A percentile compares a stretch with the other conserved stretches of the same genome.
Conservation (phyloP, 2,113 vertebrate species). For the Pituophis catenifer region DNA sequence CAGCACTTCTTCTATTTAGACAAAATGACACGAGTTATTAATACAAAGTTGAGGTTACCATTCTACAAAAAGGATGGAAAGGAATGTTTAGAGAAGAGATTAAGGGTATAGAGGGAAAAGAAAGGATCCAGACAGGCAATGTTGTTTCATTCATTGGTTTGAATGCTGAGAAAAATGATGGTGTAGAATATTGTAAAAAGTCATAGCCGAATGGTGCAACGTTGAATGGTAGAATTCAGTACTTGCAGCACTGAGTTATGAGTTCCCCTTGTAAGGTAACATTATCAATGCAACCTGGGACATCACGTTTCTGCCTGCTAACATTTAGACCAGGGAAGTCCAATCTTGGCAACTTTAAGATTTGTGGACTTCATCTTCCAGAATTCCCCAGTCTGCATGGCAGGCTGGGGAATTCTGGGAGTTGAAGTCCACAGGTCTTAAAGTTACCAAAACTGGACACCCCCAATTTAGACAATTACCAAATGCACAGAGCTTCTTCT, state of each 20-base stretch:
- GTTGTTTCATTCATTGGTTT: background rate
- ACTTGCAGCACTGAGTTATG: background rate
- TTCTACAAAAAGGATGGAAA: background rate
- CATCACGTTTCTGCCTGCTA: background rate
- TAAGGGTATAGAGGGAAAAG: background rate
- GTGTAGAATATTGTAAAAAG: background rate
- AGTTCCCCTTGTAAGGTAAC: background rate
- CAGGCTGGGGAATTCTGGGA: background rate
- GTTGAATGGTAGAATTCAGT: background rate
- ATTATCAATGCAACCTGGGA: background rate
- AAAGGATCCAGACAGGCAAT: background rate
- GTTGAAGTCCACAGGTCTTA: background rate
- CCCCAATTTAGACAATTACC: background rate
- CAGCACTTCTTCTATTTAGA: background rate
- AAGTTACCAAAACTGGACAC: background rate
- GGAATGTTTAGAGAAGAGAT: background rate
- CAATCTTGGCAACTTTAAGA: background rate
- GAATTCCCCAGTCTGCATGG: background rate
- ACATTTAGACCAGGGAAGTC: background rate
- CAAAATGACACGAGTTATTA: background rate
- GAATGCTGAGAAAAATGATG: background rate
- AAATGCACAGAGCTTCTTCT: background rate
- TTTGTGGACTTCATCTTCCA: background rate
- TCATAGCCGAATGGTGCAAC: background rate
- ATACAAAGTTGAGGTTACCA: background rate